Base-by-base conservation (phyloP, 2,113 vertebrate species). In the Myrmecophaga tridactyla region DNA sequence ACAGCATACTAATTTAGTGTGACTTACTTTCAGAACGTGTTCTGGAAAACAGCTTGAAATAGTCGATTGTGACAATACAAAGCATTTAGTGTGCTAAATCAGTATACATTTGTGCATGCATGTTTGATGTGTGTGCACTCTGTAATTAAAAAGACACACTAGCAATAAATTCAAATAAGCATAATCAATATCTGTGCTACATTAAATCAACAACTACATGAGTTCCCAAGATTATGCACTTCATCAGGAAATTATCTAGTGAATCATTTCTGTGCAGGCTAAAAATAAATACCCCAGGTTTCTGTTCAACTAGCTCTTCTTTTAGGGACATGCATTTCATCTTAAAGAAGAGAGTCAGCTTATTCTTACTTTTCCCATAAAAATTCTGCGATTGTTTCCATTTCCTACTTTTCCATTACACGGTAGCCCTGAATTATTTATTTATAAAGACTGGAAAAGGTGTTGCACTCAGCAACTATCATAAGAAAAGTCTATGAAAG, bases 311-410 rank as follows among this genome's bases (percentile, higher is more conserved):
- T 91, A 88, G 75, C 20, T 72, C 92, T 95, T 94, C 85, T 94
- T 95, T 92, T 90, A 90, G 75, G 60, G 53, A 60, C 6, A 51
- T 51, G 31, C 29, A 94, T 97, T 96, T 95, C 97, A 90, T 92
- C 84, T 72, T 90, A 86, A 93, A 96, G 25, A 39, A 94, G 29
- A 94, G 60, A 90, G 53, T 89, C 94, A 81, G 84, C 67, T 96
- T 67, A 90, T 96, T 94, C 84, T 92, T 94, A 43, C n/a, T 92
- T 94, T 96, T 62, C 56, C 76, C 65, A 90, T 89, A 97, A 94
- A 97, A 97, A 96, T 92, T 90, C 75, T 90, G 72, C 87, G 77
- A 96, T 85, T 95, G 72, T 97, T 78, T 94, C 88, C 65, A 88
- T 95, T 94, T 95, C 48, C 51, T 73, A 85, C 29, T 88, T 88